These are phyloP conservation scores for Globicephala melas DNA, from an alignment of 2,113 vertebrate species.

Conservation along the genomic window DNA sequence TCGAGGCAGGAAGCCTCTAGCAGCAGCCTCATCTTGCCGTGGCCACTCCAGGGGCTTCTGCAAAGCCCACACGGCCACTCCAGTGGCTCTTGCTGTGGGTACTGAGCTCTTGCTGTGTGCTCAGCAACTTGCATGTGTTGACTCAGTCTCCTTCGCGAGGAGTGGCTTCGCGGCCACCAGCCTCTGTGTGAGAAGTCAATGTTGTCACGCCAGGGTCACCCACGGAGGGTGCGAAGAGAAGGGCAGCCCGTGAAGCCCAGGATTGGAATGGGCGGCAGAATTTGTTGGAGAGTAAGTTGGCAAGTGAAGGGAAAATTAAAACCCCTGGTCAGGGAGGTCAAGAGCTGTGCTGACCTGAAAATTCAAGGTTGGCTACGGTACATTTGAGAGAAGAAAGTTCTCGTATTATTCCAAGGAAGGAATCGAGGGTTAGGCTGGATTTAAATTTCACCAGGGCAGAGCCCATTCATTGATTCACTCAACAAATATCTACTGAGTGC, in stretches of 20 bases:
- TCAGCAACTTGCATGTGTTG: accelerated
- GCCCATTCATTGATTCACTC: not conserved
- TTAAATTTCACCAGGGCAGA: not conserved
- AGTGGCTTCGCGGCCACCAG: not conserved
- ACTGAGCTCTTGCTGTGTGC: not conserved
- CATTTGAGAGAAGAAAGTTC: not conserved
- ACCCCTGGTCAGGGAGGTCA: not conserved
- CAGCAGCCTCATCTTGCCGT: not conserved
- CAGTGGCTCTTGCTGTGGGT: not conserved
- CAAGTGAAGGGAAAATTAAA: not conserved
- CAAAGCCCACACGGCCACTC: accelerated
- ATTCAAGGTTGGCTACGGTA: not conserved
- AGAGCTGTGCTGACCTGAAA: not conserved
- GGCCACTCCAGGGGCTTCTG: not conserved
- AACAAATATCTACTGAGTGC: not conserved
- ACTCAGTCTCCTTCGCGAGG: too few relatives aligned
- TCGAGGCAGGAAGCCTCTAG: not conserved
- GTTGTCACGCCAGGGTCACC: not conserved
- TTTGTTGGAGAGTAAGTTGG: not conserved
- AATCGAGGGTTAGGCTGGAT: not conserved
- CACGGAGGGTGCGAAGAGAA: not conserved
- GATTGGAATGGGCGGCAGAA: not conserved
- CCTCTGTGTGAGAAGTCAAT: not conserved
- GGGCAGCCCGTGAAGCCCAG: not conserved
- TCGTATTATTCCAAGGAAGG: not conserved